Evolutionary conservation across 2,888 invertebrate genomes (phyloP).

Genomic region (Flexamia atlantica): DNA sequence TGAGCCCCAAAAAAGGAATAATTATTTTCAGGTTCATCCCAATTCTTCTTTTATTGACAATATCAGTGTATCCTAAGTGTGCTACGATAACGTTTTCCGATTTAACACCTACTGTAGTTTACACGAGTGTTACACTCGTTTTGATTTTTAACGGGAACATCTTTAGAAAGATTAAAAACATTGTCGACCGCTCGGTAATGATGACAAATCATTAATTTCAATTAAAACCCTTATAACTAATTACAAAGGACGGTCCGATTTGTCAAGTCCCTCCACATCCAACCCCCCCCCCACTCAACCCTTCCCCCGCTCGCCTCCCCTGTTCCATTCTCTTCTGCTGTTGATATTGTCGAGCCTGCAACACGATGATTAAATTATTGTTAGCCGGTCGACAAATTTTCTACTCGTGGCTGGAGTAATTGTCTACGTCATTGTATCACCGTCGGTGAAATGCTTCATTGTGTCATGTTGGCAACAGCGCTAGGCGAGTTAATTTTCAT

Average conservation of each 20-base stretch:
- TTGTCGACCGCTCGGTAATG: background rate
- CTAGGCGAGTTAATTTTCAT: too few relatives aligned
- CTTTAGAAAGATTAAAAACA: too few relatives aligned
- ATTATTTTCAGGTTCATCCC: too few relatives aligned
- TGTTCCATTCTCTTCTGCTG: background rate
- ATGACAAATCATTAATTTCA: background rate
- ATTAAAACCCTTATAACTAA: background rate
- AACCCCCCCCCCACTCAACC: background rate
- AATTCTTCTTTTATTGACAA: too few relatives aligned
- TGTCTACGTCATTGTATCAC: background rate
- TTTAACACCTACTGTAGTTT: too few relatives aligned
- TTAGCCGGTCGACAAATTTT: constrained; percentile 26
- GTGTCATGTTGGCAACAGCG: too few relatives aligned
- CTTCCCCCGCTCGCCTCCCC: background rate
- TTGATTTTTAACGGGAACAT: too few relatives aligned
- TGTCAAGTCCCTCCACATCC: background rate
- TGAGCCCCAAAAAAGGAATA: too few relatives aligned
- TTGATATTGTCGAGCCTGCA: constrained; percentile 5
- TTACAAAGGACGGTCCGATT: background rate
- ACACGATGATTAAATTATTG: constrained; percentile 28
- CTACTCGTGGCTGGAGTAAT: constrained; percentile 18
- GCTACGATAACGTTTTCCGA: too few relatives aligned
- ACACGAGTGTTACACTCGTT: too few relatives aligned
- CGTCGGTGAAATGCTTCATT: too few relatives aligned
- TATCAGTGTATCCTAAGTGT: too few relatives aligned